Evolutionary conservation across 1,140 invertebrate genomes (phyloP), one percentile per base, ranked within the genome.

Genomic region (Dermatophagoides farinae): DNA sequence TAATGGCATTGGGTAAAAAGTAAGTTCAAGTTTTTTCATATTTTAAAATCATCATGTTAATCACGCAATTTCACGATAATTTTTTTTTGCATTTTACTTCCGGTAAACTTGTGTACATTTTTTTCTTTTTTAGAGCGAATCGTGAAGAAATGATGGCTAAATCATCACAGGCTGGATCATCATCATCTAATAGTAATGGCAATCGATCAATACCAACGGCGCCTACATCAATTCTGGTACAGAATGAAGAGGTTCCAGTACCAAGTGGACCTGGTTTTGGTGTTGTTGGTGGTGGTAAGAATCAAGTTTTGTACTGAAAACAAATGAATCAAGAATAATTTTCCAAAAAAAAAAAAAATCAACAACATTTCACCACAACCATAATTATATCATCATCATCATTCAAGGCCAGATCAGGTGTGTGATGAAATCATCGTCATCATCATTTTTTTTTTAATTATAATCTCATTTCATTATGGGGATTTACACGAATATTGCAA

Each of bases 1-100:
- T 95, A 77, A 90, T 95, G 85, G 82, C 88, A 37, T 75, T 96
- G 16, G 76, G 75, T 14, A 75, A 72, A 68, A 77, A 77, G 75
- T 76, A 67, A 70, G 70, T 67, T 11, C 9, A 18, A 47, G 18
- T 47, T 4, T 47, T 1, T 31, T 31, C 8, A 4, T 31, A 4
- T 31, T 31, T 31, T 8, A 31, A 31, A 31, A 4, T 31, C 31
- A 31, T 31, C 31, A 31, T 31, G n/a, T n/a, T 8, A 31, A 31
- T 4, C 31, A 31, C 8, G 8, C 8, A 8, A 31, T 31, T n/a
- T n/a, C 2, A 31, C 8, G 31, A 31, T 31, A 8, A 31, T 31
- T 31, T 31, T n/a, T n/a, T n/a, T n/a, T n/a, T n/a, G n/a, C 31
- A 31, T 31, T 4, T 31, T 31, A 8, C 31, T 31, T 31, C 31